These are phyloP conservation scores for Pangasius krempfi DNA, from an alignment of 2,797 vertebrate genomes.

Conservation along the genomic window DNA sequence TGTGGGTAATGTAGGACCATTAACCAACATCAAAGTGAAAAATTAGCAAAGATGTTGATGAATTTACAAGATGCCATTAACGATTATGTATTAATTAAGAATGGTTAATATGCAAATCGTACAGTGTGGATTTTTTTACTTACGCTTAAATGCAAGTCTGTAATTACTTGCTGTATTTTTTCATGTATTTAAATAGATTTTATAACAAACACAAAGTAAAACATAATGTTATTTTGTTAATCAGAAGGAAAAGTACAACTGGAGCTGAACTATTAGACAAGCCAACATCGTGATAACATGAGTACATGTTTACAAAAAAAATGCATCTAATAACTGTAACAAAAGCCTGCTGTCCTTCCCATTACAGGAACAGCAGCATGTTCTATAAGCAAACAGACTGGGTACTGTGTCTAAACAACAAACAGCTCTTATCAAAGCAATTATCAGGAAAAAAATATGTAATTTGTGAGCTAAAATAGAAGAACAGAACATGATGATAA, in stretches of 20 bases:
- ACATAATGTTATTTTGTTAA: neutral
- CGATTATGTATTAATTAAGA: neutral
- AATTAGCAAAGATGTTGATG: neutral
- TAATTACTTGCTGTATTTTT: neutral
- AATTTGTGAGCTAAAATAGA: slow-evolving; percentile 15
- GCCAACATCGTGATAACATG: neutral
- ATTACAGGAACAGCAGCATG: neutral
- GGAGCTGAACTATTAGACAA: slow-evolving; percentile 16
- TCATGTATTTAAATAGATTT: neutral
- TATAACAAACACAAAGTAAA: no score
- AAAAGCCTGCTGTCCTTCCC: neutral
- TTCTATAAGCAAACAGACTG: slow-evolving; percentile 33
- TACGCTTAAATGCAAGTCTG: neutral
- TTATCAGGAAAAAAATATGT: slow-evolving; percentile 31
- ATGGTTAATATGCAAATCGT: neutral
- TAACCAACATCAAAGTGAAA: neutral
- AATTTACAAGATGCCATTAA: neutral
- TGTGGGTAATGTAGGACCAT: neutral
- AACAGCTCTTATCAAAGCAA: slow-evolving; percentile 41
- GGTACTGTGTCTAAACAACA: slow-evolving; percentile 26
- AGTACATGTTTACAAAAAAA: slow-evolving; percentile 11
- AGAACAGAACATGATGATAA: slow-evolving; percentile 5
- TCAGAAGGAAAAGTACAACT: slow-evolving; percentile 6
- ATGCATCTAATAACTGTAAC: slow-evolving; percentile 19
- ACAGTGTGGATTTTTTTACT: neutral